These are phyloP conservation scores for Eriocheir sinensis DNA, from an alignment of 1,140 invertebrate genomes.

Conservation along the genomic window DNA sequence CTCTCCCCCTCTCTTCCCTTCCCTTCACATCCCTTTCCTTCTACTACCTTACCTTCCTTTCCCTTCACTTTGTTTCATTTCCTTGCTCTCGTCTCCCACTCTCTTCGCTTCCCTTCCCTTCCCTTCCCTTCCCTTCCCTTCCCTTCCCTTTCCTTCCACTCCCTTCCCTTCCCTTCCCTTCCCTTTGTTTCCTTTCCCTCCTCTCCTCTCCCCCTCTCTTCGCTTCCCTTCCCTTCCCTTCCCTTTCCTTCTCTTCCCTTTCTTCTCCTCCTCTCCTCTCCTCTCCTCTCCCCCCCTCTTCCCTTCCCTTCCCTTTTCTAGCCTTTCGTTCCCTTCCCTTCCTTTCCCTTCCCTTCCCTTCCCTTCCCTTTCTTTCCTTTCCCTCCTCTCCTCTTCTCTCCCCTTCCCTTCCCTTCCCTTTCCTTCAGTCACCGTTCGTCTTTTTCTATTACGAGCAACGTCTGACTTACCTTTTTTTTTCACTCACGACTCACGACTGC, in stretches of 20 bases:
- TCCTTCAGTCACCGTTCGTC: too few relatives aligned
- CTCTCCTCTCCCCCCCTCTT: neutral
- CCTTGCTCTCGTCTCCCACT: neutral
- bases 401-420: too few relatives aligned
- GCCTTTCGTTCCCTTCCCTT: neutral
- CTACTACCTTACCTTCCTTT: neutral
- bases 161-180: neutral
- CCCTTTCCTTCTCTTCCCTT: neutral
- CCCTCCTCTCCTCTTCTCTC: too few relatives aligned
- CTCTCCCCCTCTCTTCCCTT: neutral
- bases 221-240: neutral
- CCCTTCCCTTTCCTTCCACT: too few relatives aligned
- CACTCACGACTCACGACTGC: too few relatives aligned
- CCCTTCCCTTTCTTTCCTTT: neutral
- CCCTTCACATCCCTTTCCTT: neutral
- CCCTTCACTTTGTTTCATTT: neutral
- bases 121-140: neutral
- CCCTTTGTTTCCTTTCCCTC: neutral
- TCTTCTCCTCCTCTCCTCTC: neutral
- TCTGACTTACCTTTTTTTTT: too few relatives aligned
- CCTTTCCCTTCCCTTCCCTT: neutral
- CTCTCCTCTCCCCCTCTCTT: neutral
- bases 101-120: neutral
- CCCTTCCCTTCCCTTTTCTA: neutral
- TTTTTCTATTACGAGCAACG: too few relatives aligned